These are phyloP conservation scores for Phaedon cochleariae DNA, from an alignment of 2,888 invertebrate species.

Conservation along the genomic window DNA sequence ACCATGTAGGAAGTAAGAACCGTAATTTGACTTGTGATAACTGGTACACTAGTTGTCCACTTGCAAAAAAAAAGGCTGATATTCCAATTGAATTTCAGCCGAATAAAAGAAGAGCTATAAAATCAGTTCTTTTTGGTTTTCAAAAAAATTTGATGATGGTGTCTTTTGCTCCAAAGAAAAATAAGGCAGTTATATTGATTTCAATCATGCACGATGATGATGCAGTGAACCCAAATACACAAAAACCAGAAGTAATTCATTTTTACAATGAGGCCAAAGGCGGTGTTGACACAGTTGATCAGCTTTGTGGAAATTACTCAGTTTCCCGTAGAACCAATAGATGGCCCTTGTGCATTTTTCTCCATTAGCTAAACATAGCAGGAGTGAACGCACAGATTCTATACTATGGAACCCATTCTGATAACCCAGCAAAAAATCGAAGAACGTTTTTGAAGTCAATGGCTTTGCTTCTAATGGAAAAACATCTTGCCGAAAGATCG, in stretches of 20 bases:
- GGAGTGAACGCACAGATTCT: constrained; percentile 19
- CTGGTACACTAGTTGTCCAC: constrained; percentile 45
- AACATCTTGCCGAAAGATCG: constrained; percentile 16
- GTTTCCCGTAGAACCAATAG: constrained; percentile 21
- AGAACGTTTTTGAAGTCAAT: constrained; percentile 9
- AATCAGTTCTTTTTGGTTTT: constrained; percentile 39
- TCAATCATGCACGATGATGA: constrained; percentile 33
- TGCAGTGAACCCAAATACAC: constrained; percentile 19
- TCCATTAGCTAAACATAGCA: constrained; percentile 15
- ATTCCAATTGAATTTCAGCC: constrained; percentile 22
- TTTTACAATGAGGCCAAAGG: constrained; percentile 16
- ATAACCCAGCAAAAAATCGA: constrained; percentile 18
- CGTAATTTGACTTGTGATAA: constrained; percentile 29
- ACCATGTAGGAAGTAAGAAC: constrained; percentile 16
- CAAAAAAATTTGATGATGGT: constrained; percentile 38
- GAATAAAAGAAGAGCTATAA: constrained; percentile 20
- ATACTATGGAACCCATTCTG: constrained; percentile 12
- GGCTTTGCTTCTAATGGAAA: constrained; percentile 16
- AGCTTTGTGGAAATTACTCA: constrained; percentile 18
- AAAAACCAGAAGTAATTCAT: constrained; percentile 19
- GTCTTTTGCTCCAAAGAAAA: constrained; percentile 34
- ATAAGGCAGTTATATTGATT: constrained; percentile 37
- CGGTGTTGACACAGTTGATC: constrained; percentile 20
- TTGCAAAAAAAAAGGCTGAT: constrained; percentile 41
- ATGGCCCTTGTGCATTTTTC: constrained; percentile 14